Conservation (phyloP, 1,140 invertebrate species). For the Drosophila mauritiana region DNA sequence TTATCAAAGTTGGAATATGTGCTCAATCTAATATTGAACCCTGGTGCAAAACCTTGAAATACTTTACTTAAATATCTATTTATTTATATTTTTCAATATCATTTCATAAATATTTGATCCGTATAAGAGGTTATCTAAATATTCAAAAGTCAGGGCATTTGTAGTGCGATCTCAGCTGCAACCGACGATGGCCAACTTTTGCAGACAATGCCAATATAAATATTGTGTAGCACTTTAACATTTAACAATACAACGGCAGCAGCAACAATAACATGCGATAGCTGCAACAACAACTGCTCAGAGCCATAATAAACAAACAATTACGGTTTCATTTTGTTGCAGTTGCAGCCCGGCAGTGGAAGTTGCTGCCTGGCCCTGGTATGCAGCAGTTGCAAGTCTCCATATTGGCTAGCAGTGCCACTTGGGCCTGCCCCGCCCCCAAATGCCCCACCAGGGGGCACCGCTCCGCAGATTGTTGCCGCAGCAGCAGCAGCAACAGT, state of each 20-base stretch:
- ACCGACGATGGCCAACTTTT: neutral
- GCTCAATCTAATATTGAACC: too few species aligned
- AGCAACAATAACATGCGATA: constrained; percentile 47
- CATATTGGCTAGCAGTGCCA: constrained; percentile 34
- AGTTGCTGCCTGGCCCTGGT: neutral
- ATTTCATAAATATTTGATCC: too few species aligned
- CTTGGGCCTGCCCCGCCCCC: neutral
- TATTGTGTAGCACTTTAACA: constrained; percentile 72
- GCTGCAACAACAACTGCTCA: constrained; percentile 28
- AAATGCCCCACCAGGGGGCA: constrained; percentile 11
- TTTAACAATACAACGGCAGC: constrained; percentile 64
- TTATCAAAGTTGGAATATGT: too few species aligned
- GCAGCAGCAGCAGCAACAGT: constrained; percentile 17
- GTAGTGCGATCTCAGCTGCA: neutral
- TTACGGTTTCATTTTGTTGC: constrained; percentile 61
- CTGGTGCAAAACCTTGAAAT: too few species aligned
- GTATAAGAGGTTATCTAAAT: too few species aligned
- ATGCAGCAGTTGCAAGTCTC: constrained; percentile 20
- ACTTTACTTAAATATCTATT: too few species aligned
- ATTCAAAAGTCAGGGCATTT: constrained; percentile 15
- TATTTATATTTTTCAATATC: too few species aligned
- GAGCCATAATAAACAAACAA: constrained; percentile 80
- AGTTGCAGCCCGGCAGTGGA: constrained; percentile 5
- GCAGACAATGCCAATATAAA: constrained; percentile 66
- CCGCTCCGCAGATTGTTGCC: neutral